These are phyloP conservation scores for Conus canariensis DNA, from an alignment of 2,888 invertebrate species.

Conservation along the genomic window DNA sequence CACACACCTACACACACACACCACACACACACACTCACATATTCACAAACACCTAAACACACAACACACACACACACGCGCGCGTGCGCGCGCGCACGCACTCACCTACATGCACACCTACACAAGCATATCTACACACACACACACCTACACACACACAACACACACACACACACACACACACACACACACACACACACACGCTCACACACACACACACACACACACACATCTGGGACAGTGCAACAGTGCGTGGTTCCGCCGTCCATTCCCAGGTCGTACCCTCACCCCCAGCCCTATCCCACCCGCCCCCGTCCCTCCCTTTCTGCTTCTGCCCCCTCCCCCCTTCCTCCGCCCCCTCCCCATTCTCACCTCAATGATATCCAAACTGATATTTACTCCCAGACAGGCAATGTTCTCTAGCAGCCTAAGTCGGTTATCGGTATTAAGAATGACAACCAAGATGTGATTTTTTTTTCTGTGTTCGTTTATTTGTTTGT, in stretches of 20 bases:
- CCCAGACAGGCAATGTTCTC: background rate
- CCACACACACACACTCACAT: background rate
- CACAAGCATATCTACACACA: background rate
- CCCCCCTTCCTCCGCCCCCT: no score
- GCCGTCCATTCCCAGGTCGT: no score
- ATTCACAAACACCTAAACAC: background rate
- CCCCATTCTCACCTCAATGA: no score
- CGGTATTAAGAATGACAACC: no score
- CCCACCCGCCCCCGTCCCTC: no score
- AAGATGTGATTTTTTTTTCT: background rate
- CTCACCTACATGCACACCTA: background rate
- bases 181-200: constrained; percentile 5
- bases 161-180: background rate
- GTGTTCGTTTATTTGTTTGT: background rate
- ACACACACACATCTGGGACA: background rate
- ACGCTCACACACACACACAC: background rate
- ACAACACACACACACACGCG: background rate
- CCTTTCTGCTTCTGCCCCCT: background rate
- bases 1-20: no score
- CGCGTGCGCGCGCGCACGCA: background rate
- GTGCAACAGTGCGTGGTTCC: background rate
- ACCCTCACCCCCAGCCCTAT: no score
- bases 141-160: background rate
- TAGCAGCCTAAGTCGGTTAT: background rate
- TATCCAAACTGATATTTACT: background rate